Evolutionary conservation across 2,113 vertebrate genomes (phyloP).

Genomic region (Nibea albiflora): DNA sequence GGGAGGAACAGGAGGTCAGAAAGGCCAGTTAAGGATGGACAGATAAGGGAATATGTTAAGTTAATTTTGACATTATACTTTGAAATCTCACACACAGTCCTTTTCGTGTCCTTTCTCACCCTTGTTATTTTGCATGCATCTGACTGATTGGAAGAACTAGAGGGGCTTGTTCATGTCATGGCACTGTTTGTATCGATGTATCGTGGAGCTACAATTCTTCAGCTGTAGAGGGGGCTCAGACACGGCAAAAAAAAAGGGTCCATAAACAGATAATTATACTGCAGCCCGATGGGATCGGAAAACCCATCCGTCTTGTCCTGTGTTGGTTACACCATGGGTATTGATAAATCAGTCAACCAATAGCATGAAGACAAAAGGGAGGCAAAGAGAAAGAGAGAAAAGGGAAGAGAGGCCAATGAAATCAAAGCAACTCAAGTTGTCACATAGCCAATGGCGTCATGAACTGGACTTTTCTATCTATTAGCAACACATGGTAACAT

Average conservation of each 20-base stretch:
- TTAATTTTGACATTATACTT: slow-evolving; percentile 64
- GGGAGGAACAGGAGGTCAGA: slow-evolving; percentile 38
- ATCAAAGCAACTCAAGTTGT: slow-evolving; percentile 87
- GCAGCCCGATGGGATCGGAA: slow-evolving; percentile 16
- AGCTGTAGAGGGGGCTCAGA: slow-evolving; percentile 49
- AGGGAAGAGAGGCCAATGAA: slow-evolving; percentile 57
- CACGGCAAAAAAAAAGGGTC: slow-evolving; percentile 35
- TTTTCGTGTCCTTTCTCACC: slow-evolving; percentile 41
- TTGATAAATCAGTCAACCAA: slow-evolving; percentile 50
- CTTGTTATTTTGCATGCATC: slow-evolving; percentile 74
- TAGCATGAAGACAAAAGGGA: slow-evolving; percentile 49
- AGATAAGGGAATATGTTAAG: slow-evolving; percentile 59
- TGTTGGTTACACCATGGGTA: slow-evolving; percentile 23
- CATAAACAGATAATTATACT: slow-evolving; percentile 35
- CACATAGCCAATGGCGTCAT: slow-evolving; percentile 88
- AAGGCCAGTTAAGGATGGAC: slow-evolving; percentile 61
- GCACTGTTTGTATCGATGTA: slow-evolving; percentile 63
- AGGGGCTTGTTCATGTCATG: slow-evolving; percentile 63
- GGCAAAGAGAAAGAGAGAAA: slow-evolving; percentile 48
- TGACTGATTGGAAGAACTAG: slow-evolving; percentile 72
- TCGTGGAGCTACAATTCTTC: slow-evolving; percentile 54
- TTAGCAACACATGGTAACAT: slow-evolving; percentile 96
- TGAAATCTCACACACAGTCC: slow-evolving; percentile 65
- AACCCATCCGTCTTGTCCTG: slow-evolving; percentile 30
- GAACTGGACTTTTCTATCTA: slow-evolving; percentile 92